phyloP scores from a whole-genome alignment of 1,140 invertebrate species.

The Diabrotica virgifera region DNA sequence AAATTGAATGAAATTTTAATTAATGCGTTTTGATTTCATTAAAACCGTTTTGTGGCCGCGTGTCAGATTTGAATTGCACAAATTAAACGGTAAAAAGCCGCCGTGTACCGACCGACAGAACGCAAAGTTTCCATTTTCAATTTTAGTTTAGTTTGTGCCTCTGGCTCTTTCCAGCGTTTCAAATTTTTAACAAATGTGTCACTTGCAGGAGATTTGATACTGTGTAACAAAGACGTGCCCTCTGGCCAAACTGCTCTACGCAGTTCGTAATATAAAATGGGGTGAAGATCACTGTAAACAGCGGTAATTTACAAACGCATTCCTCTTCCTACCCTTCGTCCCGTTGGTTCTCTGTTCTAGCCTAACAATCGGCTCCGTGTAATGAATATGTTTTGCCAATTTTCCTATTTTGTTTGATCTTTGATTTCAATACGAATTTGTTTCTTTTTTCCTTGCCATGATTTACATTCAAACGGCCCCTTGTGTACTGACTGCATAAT shows the following conservation, averaged over 20 bases:
- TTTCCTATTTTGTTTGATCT: background rate
- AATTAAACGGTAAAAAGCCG: conserved; percentile 23
- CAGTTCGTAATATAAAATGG: conserved; percentile 9
- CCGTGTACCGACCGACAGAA: conserved; percentile 4
- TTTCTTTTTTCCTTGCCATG: background rate
- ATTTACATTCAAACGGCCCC: too few relatives aligned
- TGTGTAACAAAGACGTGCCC: conserved; percentile 24
- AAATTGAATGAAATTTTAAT: conserved; percentile 47
- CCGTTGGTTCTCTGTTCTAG: background rate
- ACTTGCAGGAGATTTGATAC: conserved; percentile 44
- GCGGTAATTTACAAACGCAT: conserved; percentile 16
- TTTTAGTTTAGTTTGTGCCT: background rate
- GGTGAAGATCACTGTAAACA: conserved; percentile 17
- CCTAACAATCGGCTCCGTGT: background rate
- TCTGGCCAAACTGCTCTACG: conserved; percentile 2
- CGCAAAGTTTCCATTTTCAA: background rate
- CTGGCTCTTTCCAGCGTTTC: conserved; percentile 22
- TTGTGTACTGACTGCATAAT: too few relatives aligned
- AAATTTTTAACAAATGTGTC: conserved; percentile 47
- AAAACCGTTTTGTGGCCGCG: conserved; percentile 31
- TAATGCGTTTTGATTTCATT: conserved; percentile 47
- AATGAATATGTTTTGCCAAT: conserved; percentile 3
- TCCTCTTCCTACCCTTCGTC: background rate
- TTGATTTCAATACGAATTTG: background rate
- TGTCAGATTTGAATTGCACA: conserved; percentile 36